Evolutionary conservation across 2,888 invertebrate genomes (phyloP).

Genomic region (Drosophila subquinaria): DNA sequence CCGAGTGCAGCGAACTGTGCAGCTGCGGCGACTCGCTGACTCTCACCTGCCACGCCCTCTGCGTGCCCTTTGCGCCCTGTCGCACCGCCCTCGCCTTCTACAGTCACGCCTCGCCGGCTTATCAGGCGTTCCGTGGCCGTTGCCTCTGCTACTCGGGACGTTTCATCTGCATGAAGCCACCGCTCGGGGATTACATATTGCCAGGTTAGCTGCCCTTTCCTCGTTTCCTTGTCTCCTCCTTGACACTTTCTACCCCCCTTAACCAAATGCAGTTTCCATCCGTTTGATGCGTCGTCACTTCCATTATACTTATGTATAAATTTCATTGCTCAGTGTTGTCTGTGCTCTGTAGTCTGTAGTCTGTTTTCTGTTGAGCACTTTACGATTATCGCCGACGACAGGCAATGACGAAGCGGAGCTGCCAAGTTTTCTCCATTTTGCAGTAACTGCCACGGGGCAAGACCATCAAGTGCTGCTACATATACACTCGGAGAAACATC

Average conservation of each 20-base stretch:
- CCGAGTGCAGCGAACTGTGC: constrained; percentile 96
- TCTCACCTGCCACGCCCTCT: constrained; percentile 94
- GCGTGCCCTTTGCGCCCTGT: constrained; percentile 94
- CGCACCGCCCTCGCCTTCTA: constrained; percentile 95
- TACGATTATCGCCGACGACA: constrained; percentile 70
- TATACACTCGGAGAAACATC: background rate
- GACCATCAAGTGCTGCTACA: constrained; percentile 18
- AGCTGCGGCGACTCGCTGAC: constrained; percentile 92
- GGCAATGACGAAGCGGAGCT: constrained; percentile 56
- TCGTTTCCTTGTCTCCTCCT: background rate
- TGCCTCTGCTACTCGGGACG: constrained; percentile 96
- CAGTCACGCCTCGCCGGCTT: constrained; percentile 95
- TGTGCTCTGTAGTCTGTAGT: constrained; percentile 8
- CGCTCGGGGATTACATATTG: constrained; percentile 87
- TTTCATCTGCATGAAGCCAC: constrained; percentile 96
- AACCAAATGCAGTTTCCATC: constrained; percentile 23
- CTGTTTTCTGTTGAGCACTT: constrained; percentile 63
- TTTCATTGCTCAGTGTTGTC: constrained; percentile 25
- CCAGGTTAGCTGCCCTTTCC: constrained; percentile 81
- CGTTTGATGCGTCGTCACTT: constrained; percentile 59
- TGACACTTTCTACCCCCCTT: background rate
- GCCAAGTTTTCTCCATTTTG: constrained; percentile 33
- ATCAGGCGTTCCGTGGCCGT: constrained; percentile 94
- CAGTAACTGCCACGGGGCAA: constrained; percentile 5
- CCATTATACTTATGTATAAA: constrained; percentile 42